Evolutionary conservation across 2,888 invertebrate genomes (phyloP), one percentile per base, ranked within the genome.

Genomic region (Eurytoma californica): DNA sequence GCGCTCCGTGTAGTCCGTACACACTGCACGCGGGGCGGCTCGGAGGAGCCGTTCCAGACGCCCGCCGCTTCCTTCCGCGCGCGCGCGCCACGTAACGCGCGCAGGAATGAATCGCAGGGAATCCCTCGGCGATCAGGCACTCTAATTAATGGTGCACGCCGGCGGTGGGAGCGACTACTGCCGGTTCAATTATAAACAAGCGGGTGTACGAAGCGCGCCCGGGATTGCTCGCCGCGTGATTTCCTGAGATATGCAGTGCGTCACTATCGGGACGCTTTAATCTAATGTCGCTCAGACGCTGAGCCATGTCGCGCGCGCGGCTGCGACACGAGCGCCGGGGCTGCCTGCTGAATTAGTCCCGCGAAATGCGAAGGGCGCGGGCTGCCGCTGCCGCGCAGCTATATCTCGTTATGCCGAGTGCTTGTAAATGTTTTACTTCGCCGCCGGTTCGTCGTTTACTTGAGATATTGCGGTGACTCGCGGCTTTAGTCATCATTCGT

Each of bases 111-210:
- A 75, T 61, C 72, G 72, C 47, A 47, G 72, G 67, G 61, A 68
- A 76, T 65, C 75, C 72, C 72, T 20, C 3, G 57, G 61, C 68
- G 67, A 72, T 76, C 63, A 76, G 68, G 69, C 72, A 72, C 39
- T 76, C 30, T 76, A 76, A 80, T 80, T 76, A 80, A 80, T 80
- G 72, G 66, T 20, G 9, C 47, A 16, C 53, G 16, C 47, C 53
- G 28, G 47, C 24, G 30, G 24, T 47, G 24, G 14, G 39, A 67
- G 47, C 47, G 65, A 12, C 39, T n/a, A 28, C 20, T 18, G 47
- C n/a, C 24, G 39, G 12, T 16, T 51, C 68, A 55, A 78, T 78
- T 78, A 68, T 55, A 79, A 66, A 58, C 65, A 65, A 61, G 47
- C 9, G 14, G 14, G 16, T 24, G 24, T 24, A 24, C 18, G 20